Conservation (phyloP, 1,140 invertebrate genomes). For the Drosophila eugracilis region DNA sequence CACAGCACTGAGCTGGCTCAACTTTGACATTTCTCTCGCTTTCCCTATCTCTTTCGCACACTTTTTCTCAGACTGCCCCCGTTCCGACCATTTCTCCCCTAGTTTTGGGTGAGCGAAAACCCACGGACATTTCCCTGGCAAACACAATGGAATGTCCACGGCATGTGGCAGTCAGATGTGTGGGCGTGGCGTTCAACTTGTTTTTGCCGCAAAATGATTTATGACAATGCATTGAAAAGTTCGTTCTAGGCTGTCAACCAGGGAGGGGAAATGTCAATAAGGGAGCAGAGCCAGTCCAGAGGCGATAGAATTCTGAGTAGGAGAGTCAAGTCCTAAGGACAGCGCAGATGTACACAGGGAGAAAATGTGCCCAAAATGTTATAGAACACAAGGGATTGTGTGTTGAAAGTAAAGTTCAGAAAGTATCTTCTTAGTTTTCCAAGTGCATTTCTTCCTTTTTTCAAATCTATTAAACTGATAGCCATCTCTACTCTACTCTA, state of each 20-base stretch:
- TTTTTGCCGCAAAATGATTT: slow-evolving; percentile 78
- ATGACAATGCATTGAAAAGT: slow-evolving; percentile 75
- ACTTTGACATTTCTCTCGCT: slow-evolving; percentile 65
- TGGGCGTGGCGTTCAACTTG: slow-evolving; percentile 61
- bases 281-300: slow-evolving; percentile 27
- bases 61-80: slow-evolving; percentile 5
- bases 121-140: slow-evolving; percentile 14
- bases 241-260: slow-evolving; percentile 61
- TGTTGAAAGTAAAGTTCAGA: too few relatives aligned
- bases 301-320: neutral
- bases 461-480: slow-evolving; percentile 29
- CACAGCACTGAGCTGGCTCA: slow-evolving; percentile 32
- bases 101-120: too few relatives aligned
- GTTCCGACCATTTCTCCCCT: too few relatives aligned
- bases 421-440: neutral
- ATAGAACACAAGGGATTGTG: too few relatives aligned
- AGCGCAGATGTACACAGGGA: neutral
- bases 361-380: too few relatives aligned
- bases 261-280: slow-evolving; percentile 47
- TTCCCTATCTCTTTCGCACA: too few relatives aligned
- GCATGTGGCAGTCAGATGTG: slow-evolving; percentile 52
- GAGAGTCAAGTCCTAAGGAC: neutral
- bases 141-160: slow-evolving; percentile 52
- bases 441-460: slow-evolving; percentile 5
- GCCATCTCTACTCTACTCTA: neutral